Evolutionary conservation across 1,140 invertebrate genomes (phyloP).

Genomic region (Nebria ingens): DNA sequence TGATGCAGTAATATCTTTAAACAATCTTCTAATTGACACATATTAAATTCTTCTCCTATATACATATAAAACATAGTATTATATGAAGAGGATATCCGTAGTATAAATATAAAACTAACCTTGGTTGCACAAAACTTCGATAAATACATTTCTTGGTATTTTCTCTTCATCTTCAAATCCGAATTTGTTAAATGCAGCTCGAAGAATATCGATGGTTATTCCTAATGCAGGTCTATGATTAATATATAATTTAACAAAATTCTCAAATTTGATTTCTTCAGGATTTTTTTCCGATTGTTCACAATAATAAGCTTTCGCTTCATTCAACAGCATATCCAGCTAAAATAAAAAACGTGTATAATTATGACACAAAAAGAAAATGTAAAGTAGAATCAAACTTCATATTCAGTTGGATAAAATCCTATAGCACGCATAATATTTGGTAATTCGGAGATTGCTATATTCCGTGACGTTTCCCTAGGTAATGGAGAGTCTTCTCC

Average conservation of each 20-base stretch:
- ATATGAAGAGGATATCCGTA: too few species aligned
- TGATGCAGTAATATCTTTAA: not conserved
- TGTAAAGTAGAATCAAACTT: conserved; percentile 37
- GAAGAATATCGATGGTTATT: conserved; percentile 30
- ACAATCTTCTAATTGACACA: not conserved
- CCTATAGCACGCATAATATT: conserved; percentile 63
- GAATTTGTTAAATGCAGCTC: conserved; percentile 24
- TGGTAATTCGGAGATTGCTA: conserved; percentile 52
- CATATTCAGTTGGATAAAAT: conserved; percentile 60
- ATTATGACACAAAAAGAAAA: not conserved
- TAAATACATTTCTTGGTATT: not conserved
- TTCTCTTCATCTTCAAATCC: not conserved
- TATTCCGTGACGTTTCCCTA: conserved; percentile 43
- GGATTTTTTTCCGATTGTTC: conserved; percentile 17
- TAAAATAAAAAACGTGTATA: not conserved
- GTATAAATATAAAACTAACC: too few species aligned
- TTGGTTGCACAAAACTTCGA: not conserved
- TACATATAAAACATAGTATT: not conserved
- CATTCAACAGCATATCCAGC: not conserved
- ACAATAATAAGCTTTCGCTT: not conserved
- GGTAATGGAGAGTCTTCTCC: conserved; percentile 50
- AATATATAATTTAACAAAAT: conserved; percentile 60
- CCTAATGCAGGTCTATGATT: conserved; percentile 56
- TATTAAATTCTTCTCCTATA: conserved; percentile 3
- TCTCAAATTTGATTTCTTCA: conserved; percentile 51